phyloP scores from a whole-genome alignment of 2,888 invertebrate genomes.

The Exocentrus adspersus region DNA sequence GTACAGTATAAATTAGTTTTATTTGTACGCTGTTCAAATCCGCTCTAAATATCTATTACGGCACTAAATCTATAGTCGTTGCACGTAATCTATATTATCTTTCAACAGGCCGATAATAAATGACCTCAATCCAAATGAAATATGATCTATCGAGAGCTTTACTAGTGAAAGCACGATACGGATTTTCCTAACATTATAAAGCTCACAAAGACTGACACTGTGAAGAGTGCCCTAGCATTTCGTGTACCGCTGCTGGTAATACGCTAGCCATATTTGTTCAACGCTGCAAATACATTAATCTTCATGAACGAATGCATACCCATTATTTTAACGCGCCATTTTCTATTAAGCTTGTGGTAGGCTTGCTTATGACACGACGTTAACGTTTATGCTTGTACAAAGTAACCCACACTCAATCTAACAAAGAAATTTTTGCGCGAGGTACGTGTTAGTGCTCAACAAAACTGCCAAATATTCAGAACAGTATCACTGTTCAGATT shows the following conservation, averaged over 20 bases:
- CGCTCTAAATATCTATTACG: constrained; percentile 45
- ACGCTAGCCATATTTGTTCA: no score
- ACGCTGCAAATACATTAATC: no score
- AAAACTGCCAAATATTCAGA: no score
- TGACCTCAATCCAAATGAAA: constrained; percentile 49
- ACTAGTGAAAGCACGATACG: constrained; percentile 36
- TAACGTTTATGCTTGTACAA: no score
- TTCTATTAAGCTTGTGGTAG: no score
- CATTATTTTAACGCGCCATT: no score
- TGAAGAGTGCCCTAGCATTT: background rate
- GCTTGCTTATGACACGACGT: no score
- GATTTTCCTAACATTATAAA: constrained; percentile 41
- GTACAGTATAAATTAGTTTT: constrained; percentile 33
- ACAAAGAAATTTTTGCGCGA: no score
- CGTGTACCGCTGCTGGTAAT: background rate
- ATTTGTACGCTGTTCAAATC: constrained; percentile 30
- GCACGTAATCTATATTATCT: constrained; percentile 55
- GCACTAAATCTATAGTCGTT: constrained; percentile 46
- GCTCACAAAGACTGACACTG: constrained; percentile 19
- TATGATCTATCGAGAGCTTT: constrained; percentile 43
- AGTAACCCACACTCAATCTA: no score
- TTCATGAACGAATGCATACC: no score
- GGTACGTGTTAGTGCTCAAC: no score
- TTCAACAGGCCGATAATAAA: constrained; percentile 53
- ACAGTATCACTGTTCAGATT: no score